Percentiles rank a stretch among this genome's conserved stretches.
Evolutionary conservation across 1,140 invertebrate genomes (phyloP).

Genomic region (Drosophila kurseongensis): DNA sequence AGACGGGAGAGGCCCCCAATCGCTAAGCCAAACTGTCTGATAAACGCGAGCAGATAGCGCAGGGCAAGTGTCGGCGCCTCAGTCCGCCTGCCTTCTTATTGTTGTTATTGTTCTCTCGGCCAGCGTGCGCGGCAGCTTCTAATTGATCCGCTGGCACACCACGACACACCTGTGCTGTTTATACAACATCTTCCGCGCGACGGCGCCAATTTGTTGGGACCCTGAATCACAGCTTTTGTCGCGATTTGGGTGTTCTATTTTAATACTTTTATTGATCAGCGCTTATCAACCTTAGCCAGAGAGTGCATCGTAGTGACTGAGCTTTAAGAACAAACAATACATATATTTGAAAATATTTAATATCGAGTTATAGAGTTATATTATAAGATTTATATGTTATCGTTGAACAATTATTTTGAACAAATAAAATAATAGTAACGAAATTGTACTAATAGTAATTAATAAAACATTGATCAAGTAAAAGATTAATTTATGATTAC

Average conservation of each 20-base stretch:
- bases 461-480: no score
- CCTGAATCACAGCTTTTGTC: slow-evolving; percentile 22
- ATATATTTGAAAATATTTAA: neutral
- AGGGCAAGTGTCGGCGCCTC: slow-evolving; percentile 21
- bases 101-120: slow-evolving; percentile 10
- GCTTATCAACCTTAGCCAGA: neutral
- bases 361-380: no score
- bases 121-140: slow-evolving; percentile 20
- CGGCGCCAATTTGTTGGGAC: slow-evolving; percentile 1
- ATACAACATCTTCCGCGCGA: slow-evolving; percentile 16
- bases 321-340: no score
- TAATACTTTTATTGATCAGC: slow-evolving; percentile 7
- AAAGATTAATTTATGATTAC: no score
- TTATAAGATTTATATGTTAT: no score
- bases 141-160: slow-evolving; percentile 8
- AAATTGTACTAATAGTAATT: no score
- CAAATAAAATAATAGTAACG: no score
- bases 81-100: neutral
- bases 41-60: slow-evolving; percentile 40
- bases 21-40: slow-evolving; percentile 22
- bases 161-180: slow-evolving; percentile 8
- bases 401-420: no score
- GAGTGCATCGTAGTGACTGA: neutral
- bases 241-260: neutral
- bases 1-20: slow-evolving; percentile 12